Percentiles rank a stretch among this genome's conserved stretches.
Evolutionary conservation across 2,797 vertebrate species (phyloP).

Genomic region (Acipenser ruthenus): DNA sequence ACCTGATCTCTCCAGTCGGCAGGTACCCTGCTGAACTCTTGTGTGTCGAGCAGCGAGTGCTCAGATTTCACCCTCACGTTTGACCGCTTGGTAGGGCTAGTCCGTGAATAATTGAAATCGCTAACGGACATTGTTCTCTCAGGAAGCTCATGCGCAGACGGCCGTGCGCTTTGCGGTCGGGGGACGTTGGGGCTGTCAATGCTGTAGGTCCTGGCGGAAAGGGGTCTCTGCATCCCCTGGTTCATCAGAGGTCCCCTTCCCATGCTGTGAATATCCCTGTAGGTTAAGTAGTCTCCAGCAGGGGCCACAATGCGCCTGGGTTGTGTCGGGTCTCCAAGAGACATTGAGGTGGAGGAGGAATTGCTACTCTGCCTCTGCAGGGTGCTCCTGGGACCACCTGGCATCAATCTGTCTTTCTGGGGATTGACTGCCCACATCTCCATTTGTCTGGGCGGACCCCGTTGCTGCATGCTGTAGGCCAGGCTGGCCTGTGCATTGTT

Average conservation of each 20-base stretch:
- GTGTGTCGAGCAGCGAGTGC: conserved; percentile 80
- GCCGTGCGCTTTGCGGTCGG: conserved; percentile 68
- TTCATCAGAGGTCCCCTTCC: conserved; percentile 70
- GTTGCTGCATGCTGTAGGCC: conserved; percentile 60
- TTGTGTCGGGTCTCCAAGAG: conserved; percentile 42
- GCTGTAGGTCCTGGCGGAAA: conserved; percentile 94
- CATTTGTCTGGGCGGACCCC: conserved; percentile 55
- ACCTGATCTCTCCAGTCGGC: conserved; percentile 94
- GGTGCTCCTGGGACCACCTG: conserved; percentile 62
- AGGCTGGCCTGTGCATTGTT: conserved; percentile 81
- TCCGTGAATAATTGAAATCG: conserved; percentile 87
- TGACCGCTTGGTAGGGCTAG: conserved; percentile 85
- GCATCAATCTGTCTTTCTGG: conserved; percentile 58
- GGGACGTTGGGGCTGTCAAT: conserved; percentile 74
- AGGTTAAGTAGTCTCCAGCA: conserved; percentile 88
- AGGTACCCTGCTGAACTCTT: conserved; percentile 77
- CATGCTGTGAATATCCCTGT: conserved; percentile 81
- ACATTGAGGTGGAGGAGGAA: conserved; percentile 68
- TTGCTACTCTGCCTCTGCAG: conserved; percentile 84
- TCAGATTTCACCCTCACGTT: conserved; percentile 82
- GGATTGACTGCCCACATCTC: conserved; percentile 71
- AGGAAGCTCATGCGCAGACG: conserved; percentile 74
- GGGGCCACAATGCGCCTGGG: conserved; percentile 61
- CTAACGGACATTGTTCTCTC: conserved; percentile 98
- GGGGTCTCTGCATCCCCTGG: conserved; percentile 78